Base-by-base conservation (phyloP, 1,140 invertebrate genomes). In the Bombus difficillimus region DNA sequence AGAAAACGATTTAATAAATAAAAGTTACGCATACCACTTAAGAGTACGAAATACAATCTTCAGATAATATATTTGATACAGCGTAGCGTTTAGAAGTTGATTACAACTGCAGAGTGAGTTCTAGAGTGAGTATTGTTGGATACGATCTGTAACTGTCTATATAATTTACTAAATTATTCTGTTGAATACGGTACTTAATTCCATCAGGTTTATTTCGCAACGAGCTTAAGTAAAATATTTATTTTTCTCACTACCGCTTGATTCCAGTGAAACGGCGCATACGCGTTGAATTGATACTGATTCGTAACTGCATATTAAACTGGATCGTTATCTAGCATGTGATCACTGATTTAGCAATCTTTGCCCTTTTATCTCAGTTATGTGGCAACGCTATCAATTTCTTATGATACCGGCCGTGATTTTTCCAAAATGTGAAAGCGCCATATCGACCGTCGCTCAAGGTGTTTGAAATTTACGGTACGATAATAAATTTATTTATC, bases 351-450 rank as follows among this genome's bases (percentile, higher is more conserved):
- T 79, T 68, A 53, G 41, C 77, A 79, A 79, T 79, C 64, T 34
- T 68, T 12, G 62, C 77, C 77, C 64, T 79, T 68, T 68, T 69
- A 79, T 79, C 77, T 68, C 43, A n/a, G 59, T 78, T 79, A 79
- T 43, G 22, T 39, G 15, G 28, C 64, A n/a, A 43, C 25, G 64
- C 25, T 47, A 68, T 82, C 84, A 72, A 62, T 71, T 77, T 41
- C n/a, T 75, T 34, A 15, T 59, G n/a, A 39, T 62, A 66, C 39
- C 53, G 28, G 13, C 41, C 34, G n/a, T 28, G 34, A 68, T 57
- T 57, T 39, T 66, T 66, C 32, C 32, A 68, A 69, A 80, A 69
- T 59, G 64, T 37, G 62, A 66, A 66, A 79, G 62, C 41, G 10
- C 13, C 32, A 41, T 39, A 62, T 62, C 75, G 75, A 41, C 57